Evolutionary conservation across 2,888 invertebrate genomes (phyloP), one percentile per base, ranked within the genome.

Genomic region (Poecilobothrus nobilitatus): DNA sequence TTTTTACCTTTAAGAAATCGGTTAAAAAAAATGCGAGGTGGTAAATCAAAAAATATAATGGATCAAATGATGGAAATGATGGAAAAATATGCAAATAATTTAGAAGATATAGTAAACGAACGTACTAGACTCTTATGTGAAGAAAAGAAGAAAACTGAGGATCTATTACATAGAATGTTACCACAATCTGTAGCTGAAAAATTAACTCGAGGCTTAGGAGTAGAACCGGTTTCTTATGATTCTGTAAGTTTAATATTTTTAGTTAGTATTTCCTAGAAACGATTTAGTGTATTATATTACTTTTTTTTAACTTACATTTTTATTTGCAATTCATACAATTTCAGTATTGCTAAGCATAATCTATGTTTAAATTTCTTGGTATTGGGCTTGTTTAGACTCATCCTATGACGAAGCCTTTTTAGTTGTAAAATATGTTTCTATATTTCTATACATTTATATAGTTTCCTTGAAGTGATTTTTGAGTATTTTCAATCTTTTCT

Each of bases 41-140:
- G 92, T 78, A 91, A 88, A 73, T 82, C 86, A 76, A 88, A 90
- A 76, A 95, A 95, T 80, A 94, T 95, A 75, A 93, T 95, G 93
- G 95, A 96, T 82, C 94, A 95, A 86, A 95, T 96, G 94, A 94
- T 96, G 91, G 91, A 92, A 76, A 95, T 95, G 93, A 95, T 96
- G 95, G 96, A 95, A 81, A 94, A 93, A 78, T 95, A 97, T 82
- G 94, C 95, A 70, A 92, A 93, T 81, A 93, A 96, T 84, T 88
- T 96, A 83, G 96, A 96, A 83, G 94, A 94, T 81, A 88, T 96
- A 83, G 96, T 96, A 78, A 91, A 87, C 77, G 95, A 96, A 83
- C 87, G 96, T 76, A 96, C 96, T 73, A 88, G 91, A 79, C 87
- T 94, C 78, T 84, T 96, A 76, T 89, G 89, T 77, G 95, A 95